These are phyloP conservation scores for Calcarius lapponicus DNA, from an alignment of 2,797 vertebrate genomes.

Conservation along the genomic window DNA sequence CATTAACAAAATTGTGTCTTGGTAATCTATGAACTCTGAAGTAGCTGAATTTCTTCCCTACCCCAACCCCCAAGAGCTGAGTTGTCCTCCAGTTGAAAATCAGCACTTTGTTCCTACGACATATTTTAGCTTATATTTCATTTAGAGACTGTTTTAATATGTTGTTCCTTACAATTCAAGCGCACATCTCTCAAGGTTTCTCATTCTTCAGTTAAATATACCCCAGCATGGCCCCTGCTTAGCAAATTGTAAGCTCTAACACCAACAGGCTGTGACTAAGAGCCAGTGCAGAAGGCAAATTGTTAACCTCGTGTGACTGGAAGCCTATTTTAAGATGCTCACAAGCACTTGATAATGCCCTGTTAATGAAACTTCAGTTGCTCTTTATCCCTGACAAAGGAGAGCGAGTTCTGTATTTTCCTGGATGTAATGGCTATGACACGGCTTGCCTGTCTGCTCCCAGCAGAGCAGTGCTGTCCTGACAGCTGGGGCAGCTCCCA, in stretches of 20 bases:
- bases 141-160: background rate
- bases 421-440: background rate
- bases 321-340: slow-evolving; percentile 18
- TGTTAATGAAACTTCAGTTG: slow-evolving; percentile 39
- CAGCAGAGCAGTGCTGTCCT: background rate
- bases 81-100: background rate
- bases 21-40: background rate
- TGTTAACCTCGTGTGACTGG: background rate
- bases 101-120: background rate
- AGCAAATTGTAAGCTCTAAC: slow-evolving; percentile 15
- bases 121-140: background rate
- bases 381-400: background rate
- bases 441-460: background rate
- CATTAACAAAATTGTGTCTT: background rate
- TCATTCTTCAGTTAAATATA: background rate
- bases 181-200: background rate
- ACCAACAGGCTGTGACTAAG: slow-evolving; percentile 21
- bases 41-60: background rate
- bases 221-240: background rate
- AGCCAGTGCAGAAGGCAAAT: slow-evolving; percentile 24
- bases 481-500: background rate
- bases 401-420: slow-evolving; percentile 2
- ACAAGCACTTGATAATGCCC: background rate
- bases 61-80: background rate
- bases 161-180: background rate